phyloP scores from a whole-genome alignment of 2,888 invertebrate species.

The Resseliella maxima region DNA sequence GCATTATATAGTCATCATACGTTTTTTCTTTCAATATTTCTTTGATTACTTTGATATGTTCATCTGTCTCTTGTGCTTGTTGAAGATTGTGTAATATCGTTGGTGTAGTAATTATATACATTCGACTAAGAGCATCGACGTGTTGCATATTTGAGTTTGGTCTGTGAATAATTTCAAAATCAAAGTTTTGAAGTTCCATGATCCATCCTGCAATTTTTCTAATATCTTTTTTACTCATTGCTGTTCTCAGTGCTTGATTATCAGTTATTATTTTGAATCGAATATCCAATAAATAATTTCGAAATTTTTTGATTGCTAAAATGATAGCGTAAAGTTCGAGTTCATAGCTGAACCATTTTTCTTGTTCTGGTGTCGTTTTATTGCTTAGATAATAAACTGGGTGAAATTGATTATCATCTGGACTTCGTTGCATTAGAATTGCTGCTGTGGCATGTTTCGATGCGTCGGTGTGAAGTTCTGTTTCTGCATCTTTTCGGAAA shows the following conservation, averaged over 20 bases:
- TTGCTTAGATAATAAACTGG: background rate
- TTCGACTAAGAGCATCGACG: no score
- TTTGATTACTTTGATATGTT: no score
- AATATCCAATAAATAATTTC: background rate
- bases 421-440: background rate
- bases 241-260: background rate
- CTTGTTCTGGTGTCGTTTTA: background rate
- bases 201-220: background rate
- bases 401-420: background rate
- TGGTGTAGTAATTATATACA: no score
- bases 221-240: background rate
- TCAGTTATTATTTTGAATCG: no score
- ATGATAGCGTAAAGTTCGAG: background rate
- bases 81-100: no score
- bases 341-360: background rate
- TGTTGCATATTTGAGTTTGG: slow-evolving; percentile 61
- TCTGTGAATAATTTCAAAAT: slow-evolving; percentile 8
- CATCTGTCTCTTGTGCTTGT: no score
- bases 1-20: no score
- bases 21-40: no score
- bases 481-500: background rate
- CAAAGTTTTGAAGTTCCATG: background rate
- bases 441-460: background rate
- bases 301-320: background rate
- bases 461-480: slow-evolving; percentile 30